Evolutionary conservation across 1,140 invertebrate genomes (phyloP), one percentile per base, ranked within the genome.

Genomic region (Trichoplusia ni): DNA sequence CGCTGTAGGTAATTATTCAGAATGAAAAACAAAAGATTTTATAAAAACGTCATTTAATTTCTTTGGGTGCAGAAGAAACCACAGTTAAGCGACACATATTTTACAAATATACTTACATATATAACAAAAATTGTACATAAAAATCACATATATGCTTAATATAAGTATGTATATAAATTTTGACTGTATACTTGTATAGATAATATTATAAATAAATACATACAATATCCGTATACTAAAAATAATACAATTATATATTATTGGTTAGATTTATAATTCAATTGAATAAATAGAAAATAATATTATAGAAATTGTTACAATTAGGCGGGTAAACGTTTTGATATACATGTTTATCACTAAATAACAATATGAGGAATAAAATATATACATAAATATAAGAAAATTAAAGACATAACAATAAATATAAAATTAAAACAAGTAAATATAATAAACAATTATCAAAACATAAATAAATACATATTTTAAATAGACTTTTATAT

Each of bases 21-120:
- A 14, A 40, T 61, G 61, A 27, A 61, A 53, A 37, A 47, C 7
- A 64, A 11, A 23, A 44, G 3, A 9, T 53, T 54, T 37, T 21
- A 6, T 27, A 25, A 27, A 40, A 56, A 49, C 16, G n/a, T 44
- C 37, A 33, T 64, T 64, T 64, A 40, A 25, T 69, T 49, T 54
- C 56, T 64, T 44, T 69, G 37, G 47, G 56, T 65, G 62, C 60
- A 35, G 42, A 65, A 62, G 49, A 18, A 27, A 29, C n/a, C 21
- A n/a, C 0, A 33, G 3, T 6, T 4, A 19, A 2, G 21, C 9
- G 7, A 42, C 38, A 42, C 5, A 60, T 37, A 44, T 21, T 25
- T 58, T 37, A 62, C 6, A 56, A 33, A 35, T 46, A 67, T 44
- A 62, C 19, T 23, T 13, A 44, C 19, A 44, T 44, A 44, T n/a